phyloP scores from a whole-genome alignment of 1,140 invertebrate species.

The Streblospio benedicti region DNA sequence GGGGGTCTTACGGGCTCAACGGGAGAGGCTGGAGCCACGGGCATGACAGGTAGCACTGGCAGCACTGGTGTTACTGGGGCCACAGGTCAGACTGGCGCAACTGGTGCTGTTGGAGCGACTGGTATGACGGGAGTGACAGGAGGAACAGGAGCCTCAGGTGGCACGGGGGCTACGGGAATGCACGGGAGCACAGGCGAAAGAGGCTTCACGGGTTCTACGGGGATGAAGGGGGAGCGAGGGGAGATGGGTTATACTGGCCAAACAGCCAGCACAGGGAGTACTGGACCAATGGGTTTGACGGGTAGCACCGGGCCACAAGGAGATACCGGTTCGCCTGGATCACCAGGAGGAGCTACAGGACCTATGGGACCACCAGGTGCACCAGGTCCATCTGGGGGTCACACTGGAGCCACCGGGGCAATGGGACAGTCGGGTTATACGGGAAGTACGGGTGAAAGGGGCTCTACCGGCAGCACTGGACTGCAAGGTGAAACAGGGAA shows the following conservation, averaged over 20 bases:
- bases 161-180: background rate
- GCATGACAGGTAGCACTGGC: background rate
- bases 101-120: conserved; percentile 2
- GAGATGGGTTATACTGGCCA: background rate
- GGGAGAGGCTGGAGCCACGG: background rate
- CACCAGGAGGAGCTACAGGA: background rate
- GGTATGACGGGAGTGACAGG: conserved; percentile 2
- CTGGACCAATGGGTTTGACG: background rate
- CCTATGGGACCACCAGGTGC: conserved; percentile 1
- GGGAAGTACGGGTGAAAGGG: conserved; percentile 1
- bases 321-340: background rate
- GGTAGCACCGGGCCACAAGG: background rate
- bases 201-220: conserved; percentile 1
- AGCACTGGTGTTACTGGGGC: background rate
- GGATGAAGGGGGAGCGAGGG: background rate
- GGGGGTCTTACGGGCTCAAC: background rate
- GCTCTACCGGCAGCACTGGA: background rate
- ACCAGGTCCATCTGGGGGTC: conserved; percentile 9
- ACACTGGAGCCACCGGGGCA: conserved; percentile 1
- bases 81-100: background rate
- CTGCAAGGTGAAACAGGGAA: background rate
- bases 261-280: background rate
- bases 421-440: background rate
- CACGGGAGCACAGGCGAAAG: background rate
- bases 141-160: background rate